A percentile compares a stretch with the other conserved stretches of the same genome.
Evolutionary conservation across 1,140 invertebrate species (phyloP).

Genomic region (Drosophila arizonae): DNA sequence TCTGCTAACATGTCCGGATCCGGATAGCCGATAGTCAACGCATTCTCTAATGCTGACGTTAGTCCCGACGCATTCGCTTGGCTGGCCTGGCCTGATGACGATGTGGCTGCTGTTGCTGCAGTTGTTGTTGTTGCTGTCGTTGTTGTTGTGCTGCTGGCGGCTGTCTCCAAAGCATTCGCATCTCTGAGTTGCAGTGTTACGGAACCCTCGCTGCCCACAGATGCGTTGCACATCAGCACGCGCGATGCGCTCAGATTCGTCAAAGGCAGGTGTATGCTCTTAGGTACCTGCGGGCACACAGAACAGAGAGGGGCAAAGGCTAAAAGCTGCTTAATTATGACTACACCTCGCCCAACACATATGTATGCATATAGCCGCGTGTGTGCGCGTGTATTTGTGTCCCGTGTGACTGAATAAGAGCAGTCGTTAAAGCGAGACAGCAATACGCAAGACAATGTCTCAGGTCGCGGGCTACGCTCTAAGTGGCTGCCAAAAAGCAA

Average conservation of each 20-base stretch:
- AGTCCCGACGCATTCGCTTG: conserved; percentile 45
- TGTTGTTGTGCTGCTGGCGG: conserved; percentile 27
- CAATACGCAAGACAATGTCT: conserved; percentile 4
- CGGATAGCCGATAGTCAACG: conserved; percentile 84
- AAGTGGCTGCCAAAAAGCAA: conserved; percentile 56
- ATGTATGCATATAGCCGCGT: conserved; percentile 2
- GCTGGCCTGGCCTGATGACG: conserved; percentile 51
- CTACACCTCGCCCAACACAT: conserved; percentile 35
- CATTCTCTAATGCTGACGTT: conserved; percentile 82
- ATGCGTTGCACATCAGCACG: conserved; percentile 86
- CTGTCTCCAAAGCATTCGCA: conserved; percentile 82
- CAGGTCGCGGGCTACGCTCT: conserved; percentile 9
- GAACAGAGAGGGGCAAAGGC: conserved; percentile 28
- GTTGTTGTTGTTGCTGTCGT: conserved; percentile 27
- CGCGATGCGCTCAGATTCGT: conserved; percentile 84
- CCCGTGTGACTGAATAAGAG: too few species aligned
- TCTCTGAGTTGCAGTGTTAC: conserved; percentile 84
- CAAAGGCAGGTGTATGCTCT: conserved; percentile 84
- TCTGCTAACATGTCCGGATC: conserved; percentile 84
- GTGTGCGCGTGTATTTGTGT: conserved; percentile 19
- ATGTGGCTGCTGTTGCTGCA: conserved; percentile 37
- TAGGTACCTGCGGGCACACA: conserved; percentile 66
- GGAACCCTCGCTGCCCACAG: conserved; percentile 84
- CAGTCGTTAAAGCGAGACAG: not conserved
- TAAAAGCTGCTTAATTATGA: conserved; percentile 52